Conservation (phyloP, 2,888 invertebrate genomes). For the Athrips mouffetella region DNA sequence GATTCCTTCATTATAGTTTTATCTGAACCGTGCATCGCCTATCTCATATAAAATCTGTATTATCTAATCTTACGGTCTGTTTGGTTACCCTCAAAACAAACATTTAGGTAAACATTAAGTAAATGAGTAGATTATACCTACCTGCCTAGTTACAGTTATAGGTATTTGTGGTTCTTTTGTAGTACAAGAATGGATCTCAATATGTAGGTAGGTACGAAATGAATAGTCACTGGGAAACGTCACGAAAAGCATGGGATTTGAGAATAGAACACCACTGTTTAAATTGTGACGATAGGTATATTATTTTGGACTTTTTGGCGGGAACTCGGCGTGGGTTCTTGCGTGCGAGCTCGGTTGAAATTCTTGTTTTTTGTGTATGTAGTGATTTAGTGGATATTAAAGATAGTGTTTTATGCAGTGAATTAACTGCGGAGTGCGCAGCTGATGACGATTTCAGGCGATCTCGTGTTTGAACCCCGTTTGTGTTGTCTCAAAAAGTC, state of each 20-base stretch:
- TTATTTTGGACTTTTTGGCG: too few species aligned
- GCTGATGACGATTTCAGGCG: too few species aligned
- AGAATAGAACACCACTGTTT: neutral
- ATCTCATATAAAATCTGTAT: neutral
- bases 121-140: neutral
- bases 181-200: neutral
- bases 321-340: too few species aligned
- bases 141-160: neutral
- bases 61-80: neutral
- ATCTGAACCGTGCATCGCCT: neutral
- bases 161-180: too few species aligned
- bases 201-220: neutral
- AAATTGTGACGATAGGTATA: neutral
- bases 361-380: too few species aligned
- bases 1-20: neutral
- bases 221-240: neutral
- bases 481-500: too few species aligned
- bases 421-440: too few species aligned
- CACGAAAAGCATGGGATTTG: neutral
- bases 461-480: too few species aligned
- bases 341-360: too few species aligned
- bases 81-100: neutral
- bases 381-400: too few species aligned
- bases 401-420: too few species aligned
- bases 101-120: neutral